Evolutionary conservation across 2,113 vertebrate species (phyloP).

Genomic region (Rynchops niger): DNA sequence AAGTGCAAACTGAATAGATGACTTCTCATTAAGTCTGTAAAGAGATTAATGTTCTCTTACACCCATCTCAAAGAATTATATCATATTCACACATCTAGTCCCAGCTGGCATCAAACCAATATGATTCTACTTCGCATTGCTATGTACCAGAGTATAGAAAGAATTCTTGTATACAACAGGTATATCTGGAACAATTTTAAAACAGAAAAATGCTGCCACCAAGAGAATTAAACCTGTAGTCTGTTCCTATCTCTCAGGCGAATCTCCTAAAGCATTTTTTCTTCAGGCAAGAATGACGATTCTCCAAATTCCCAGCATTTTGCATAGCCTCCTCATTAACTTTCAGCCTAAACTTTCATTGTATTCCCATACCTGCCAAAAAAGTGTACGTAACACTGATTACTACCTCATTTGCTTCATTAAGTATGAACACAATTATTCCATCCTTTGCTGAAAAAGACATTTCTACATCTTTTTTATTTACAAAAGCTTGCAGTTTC

Average conservation of each 20-base stretch:
- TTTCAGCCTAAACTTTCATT: not conserved
- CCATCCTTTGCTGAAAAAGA: not conserved
- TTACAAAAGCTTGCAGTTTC: not conserved
- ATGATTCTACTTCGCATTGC: not conserved
- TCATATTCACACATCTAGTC: not conserved
- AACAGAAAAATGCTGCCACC: not conserved
- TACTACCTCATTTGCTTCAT: not conserved
- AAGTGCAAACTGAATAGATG: not conserved
- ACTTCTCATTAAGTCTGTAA: not conserved
- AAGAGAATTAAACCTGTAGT: not conserved
- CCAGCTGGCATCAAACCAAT: not conserved
- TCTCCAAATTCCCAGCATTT: not conserved
- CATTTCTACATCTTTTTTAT: not conserved
- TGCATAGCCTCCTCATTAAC: not conserved
- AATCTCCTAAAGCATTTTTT: not conserved
- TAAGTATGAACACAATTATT: not conserved
- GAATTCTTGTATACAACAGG: not conserved
- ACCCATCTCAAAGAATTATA: not conserved
- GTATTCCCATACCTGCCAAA: not conserved
- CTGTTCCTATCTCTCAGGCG: not conserved
- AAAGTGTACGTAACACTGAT: not conserved
- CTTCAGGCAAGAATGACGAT: not conserved
- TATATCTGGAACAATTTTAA: not conserved
- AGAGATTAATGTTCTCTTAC: not conserved
- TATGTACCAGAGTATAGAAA: not conserved